These are phyloP conservation scores for Pantherophis alleghaniensis DNA, from an alignment of 2,797 vertebrate species.

Conservation along the genomic window DNA sequence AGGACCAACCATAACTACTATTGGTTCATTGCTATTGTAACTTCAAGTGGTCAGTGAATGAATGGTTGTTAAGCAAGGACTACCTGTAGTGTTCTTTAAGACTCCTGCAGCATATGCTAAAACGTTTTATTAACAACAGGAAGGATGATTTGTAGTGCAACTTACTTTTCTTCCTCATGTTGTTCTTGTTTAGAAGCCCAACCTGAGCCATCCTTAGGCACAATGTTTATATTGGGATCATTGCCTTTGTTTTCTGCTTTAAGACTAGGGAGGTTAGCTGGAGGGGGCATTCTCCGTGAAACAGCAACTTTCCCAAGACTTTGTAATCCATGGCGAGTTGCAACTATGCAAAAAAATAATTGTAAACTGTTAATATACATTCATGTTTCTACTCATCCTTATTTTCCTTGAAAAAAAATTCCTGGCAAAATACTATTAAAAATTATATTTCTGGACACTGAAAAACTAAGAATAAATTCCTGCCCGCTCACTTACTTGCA, in stretches of 20 bases:
- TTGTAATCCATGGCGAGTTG: constrained; percentile 98
- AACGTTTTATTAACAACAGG: neutral
- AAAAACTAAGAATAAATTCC: neutral
- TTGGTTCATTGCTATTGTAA: neutral
- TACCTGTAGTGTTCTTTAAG: neutral
- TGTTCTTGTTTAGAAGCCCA: constrained; percentile 95
- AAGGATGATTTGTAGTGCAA: fast-evolving
- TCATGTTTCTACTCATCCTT: neutral
- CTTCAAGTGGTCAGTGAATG: neutral
- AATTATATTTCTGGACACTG: neutral
- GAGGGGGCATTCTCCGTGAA: constrained; percentile 97
- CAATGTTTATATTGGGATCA: constrained; percentile 97
- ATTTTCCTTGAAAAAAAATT: neutral
- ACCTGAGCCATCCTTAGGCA: constrained; percentile 96
- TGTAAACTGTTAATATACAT: neutral
- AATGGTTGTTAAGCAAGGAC: neutral
- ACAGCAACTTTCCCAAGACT: constrained; percentile 98
- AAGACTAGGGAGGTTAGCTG: constrained; percentile 95
- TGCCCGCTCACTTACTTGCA: neutral
- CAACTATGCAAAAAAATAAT: constrained; percentile 74
- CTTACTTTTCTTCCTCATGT: constrained; percentile 91
- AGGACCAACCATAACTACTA: neutral
- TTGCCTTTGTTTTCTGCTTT: constrained; percentile 99
- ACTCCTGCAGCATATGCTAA: neutral
- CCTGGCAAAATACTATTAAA: neutral